These are phyloP conservation scores for Meta bourneti DNA, from an alignment of 2,888 invertebrate species.

Conservation along the genomic window DNA sequence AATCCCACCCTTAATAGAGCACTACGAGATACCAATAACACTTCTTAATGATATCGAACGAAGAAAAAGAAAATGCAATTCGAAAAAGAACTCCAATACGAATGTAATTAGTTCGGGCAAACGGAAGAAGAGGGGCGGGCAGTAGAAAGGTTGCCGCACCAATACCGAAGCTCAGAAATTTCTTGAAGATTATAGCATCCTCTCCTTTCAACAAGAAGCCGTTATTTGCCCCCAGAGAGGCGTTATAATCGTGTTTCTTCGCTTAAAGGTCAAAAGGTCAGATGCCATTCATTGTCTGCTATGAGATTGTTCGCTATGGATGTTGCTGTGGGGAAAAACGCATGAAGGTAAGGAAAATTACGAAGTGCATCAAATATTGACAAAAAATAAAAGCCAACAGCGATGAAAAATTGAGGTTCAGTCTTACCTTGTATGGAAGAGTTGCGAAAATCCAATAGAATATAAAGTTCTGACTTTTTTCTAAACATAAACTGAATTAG, in stretches of 20 bases:
- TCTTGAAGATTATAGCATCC: background rate
- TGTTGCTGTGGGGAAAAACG: background rate
- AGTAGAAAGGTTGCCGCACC: background rate
- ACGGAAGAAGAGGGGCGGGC: background rate
- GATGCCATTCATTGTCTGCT: background rate
- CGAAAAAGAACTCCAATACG: background rate
- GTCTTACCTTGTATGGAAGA: background rate
- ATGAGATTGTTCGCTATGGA: background rate
- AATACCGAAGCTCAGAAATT: background rate
- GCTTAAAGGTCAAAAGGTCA: background rate
- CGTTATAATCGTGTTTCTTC: background rate
- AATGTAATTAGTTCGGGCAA: background rate
- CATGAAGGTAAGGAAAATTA: background rate
- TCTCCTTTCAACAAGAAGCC: slow-evolving; percentile 8
- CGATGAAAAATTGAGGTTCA: background rate
- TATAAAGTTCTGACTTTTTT: background rate
- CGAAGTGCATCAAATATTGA: slow-evolving; percentile 15
- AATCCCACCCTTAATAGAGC: no score
- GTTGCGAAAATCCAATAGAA: background rate
- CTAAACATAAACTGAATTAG: background rate
- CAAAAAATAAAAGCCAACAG: background rate
- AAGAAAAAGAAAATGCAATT: background rate
- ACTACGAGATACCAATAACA: no score
- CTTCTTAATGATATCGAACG: no score
- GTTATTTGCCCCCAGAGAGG: background rate